Evolutionary conservation across 30 jellyfish, hydroid and myxozoan genomes (phyloP).

Genomic region (Sanderia malayensis): DNA sequence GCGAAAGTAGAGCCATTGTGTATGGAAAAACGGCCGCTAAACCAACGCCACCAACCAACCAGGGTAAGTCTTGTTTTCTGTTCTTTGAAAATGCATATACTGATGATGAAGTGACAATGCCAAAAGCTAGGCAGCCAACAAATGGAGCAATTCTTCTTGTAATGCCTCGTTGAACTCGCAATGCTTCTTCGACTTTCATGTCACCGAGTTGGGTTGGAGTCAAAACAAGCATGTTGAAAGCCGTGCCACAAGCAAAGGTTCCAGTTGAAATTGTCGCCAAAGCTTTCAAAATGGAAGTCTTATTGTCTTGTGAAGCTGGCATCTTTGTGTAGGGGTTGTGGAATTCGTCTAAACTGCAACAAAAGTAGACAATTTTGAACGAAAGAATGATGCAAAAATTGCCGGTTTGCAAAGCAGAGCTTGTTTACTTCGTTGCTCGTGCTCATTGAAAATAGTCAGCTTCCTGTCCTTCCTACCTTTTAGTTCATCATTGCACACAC

Average conservation of each 20-base stretch:
- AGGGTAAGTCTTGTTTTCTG: slow-evolving; percentile 53
- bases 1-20: slow-evolving; percentile 37
- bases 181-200: slow-evolving; percentile 30
- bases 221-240: slow-evolving; percentile 35
- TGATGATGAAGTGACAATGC: slow-evolving; percentile 41
- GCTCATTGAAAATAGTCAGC: neutral
- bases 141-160: slow-evolving; percentile 29
- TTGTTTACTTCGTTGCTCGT: neutral
- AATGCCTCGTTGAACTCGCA: slow-evolving; percentile 52
- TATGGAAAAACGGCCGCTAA: slow-evolving; percentile 47
- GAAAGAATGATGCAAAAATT: no score
- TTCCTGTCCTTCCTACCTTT: neutral
- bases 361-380: no score
- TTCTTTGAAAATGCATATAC: slow-evolving; percentile 43
- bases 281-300: slow-evolving; percentile 33
- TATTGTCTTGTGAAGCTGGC: slow-evolving; percentile 35
- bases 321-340: no score
- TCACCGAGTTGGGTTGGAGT: slow-evolving; percentile 38
- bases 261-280: slow-evolving; percentile 60
- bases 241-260: slow-evolving; percentile 57
- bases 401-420: neutral
- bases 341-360: no score
- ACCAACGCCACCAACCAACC: slow-evolving; percentile 51
- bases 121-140: slow-evolving; percentile 47
- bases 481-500: neutral